Evolutionary conservation across 2,888 invertebrate genomes (phyloP).

Genomic region (Zhuqinia jingwanae): DNA sequence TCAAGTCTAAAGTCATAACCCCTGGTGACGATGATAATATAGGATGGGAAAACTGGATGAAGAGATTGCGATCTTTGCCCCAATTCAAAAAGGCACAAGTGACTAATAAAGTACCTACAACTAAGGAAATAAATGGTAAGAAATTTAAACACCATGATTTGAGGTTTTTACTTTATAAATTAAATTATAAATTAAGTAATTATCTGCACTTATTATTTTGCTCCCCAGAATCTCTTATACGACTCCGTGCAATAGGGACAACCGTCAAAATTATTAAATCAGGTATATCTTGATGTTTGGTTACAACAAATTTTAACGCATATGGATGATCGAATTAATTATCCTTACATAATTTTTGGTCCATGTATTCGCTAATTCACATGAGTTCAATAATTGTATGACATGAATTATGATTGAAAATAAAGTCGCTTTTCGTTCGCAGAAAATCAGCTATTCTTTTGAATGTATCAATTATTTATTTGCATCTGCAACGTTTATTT

Average conservation of each 20-base stretch:
- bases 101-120: slow-evolving; percentile 27
- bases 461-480: neutral
- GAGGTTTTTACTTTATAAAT: neutral
- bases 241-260: slow-evolving; percentile 34
- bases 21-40: slow-evolving; percentile 20
- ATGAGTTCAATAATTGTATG: too few relatives aligned
- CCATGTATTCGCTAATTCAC: too few relatives aligned
- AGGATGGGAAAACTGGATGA: slow-evolving; percentile 52
- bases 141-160: neutral
- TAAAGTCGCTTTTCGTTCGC: neutral
- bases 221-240: slow-evolving; percentile 45
- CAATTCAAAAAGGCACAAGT: neutral
- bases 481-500: slow-evolving; percentile 29
- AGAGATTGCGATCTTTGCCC: neutral
- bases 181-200: neutral
- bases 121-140: slow-evolving; percentile 54
- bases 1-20: too few relatives aligned
- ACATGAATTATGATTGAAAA: neutral
- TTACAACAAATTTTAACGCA: too few relatives aligned
- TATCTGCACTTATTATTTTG: too few relatives aligned
- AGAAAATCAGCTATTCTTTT: neutral
- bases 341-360: too few relatives aligned
- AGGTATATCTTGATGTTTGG: neutral
- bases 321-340: too few relatives aligned
- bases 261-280: slow-evolving; percentile 5